These are phyloP conservation scores for Smutsia temminckii DNA, from an alignment of 2,797 vertebrate genomes.

Conservation along the genomic window DNA sequence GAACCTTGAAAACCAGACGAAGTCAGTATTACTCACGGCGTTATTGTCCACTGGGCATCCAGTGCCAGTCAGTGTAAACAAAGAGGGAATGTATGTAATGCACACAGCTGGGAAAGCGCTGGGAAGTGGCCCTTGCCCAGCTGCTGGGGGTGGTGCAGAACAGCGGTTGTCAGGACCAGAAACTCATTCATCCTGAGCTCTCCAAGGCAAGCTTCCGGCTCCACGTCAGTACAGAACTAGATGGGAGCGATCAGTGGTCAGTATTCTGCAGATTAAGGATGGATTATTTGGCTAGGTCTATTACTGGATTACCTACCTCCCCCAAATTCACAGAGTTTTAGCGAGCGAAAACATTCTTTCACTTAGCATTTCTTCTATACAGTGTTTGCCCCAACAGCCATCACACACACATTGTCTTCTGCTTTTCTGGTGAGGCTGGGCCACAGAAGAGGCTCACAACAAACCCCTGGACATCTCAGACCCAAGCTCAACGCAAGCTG, in stretches of 20 bases:
- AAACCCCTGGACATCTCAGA: not conserved
- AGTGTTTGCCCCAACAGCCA: not conserved
- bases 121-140: not conserved
- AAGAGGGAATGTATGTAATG: not conserved
- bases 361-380: not conserved
- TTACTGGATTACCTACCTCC: not conserved
- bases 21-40: no score
- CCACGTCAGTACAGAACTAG: rapidly evolving
- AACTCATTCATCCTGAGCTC: not conserved
- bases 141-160: not conserved
- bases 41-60: not conserved
- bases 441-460: not conserved
- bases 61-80: not conserved
- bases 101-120: not conserved
- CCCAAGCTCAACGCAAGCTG: not conserved
- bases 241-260: not conserved
- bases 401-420: not conserved
- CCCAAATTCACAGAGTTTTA: not conserved
- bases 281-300: not conserved
- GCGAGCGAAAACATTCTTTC: not conserved
- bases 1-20: not conserved
- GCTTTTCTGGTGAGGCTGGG: not conserved
- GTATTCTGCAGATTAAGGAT: not conserved
- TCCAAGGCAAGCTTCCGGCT: not conserved
- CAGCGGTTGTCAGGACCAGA: not conserved